Conservation (phyloP, 2,113 vertebrate species). For the Oxyura jamaicensis region DNA sequence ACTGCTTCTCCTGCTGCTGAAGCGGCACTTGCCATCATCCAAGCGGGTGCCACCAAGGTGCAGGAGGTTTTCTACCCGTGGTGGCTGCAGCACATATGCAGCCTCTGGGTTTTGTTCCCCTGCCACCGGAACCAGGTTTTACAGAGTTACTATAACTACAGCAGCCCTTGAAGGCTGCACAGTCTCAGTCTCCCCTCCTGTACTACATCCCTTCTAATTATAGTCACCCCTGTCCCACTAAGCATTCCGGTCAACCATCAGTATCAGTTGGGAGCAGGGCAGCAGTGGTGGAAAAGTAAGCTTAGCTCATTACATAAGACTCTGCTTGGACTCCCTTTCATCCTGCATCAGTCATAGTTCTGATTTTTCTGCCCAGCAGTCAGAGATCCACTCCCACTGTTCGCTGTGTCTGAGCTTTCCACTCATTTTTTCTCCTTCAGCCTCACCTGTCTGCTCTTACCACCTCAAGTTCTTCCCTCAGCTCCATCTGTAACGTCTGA, state of each 20-base stretch:
- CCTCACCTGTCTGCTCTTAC: neutral
- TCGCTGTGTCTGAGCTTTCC: neutral
- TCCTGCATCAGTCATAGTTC: neutral
- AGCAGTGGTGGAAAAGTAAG: neutral
- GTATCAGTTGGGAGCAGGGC: neutral
- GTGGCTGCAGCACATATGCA: constrained; percentile 57
- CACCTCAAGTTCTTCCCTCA: neutral
- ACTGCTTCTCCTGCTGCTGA: constrained; percentile 77
- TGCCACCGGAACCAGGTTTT: constrained; percentile 55
- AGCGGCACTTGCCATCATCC: constrained; percentile 82
- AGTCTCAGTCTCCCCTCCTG: neutral
- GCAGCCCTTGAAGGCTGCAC: neutral
- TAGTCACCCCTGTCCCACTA: neutral
- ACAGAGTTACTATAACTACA: constrained; percentile 73
- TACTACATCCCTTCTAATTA: neutral
- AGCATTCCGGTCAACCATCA: neutral
- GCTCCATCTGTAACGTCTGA: neutral
- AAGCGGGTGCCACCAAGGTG: constrained; percentile 68
- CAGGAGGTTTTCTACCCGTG: constrained; percentile 82
- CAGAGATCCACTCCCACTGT: neutral
- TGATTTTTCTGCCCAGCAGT: neutral
- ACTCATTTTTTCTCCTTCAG: neutral
- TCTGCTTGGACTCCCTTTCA: neutral
- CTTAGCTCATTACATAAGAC: neutral
- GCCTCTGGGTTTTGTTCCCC: constrained; percentile 78